Percentiles rank a stretch among this genome's conserved stretches.
phyloP scores from a whole-genome alignment of 2,888 invertebrate genomes.

The Encarsia formosa region DNA sequence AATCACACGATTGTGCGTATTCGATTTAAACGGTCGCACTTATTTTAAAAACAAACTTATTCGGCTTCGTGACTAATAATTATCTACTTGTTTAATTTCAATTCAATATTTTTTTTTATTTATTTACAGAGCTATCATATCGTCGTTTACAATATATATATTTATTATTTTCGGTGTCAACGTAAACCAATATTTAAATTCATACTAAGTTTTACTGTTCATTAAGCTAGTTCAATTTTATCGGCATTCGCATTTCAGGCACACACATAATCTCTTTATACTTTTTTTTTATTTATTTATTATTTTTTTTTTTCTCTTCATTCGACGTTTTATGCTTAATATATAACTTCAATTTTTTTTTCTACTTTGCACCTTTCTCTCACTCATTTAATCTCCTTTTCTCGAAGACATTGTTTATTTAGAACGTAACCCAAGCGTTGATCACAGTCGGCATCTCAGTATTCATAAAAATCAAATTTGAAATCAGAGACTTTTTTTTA shows the following conservation, averaged over 20 bases:
- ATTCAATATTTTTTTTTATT: conserved; percentile 38
- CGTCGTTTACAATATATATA: conserved; percentile 34
- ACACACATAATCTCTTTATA: conserved; percentile 34
- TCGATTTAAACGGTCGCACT: conserved; percentile 12
- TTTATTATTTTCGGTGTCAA: conserved; percentile 41
- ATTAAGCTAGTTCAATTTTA: conserved; percentile 35
- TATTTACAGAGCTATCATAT: conserved; percentile 43
- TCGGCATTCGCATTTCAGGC: conserved; percentile 29
- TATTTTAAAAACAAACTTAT: conserved; percentile 6
- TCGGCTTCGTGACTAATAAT: conserved; percentile 23
- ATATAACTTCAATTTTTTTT: conserved; percentile 7
- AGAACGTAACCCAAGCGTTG: conserved; percentile 30
- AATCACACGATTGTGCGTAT: conserved; percentile 18
- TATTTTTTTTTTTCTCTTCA: conserved; percentile 5
- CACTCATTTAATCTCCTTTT: conserved; percentile 14
- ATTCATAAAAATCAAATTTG: too few relatives aligned
- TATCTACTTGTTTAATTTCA: conserved; percentile 29
- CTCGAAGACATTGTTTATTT: conserved; percentile 45
- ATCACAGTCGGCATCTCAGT: too few relatives aligned
- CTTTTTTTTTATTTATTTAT: conserved; percentile 6
- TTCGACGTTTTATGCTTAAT: too few relatives aligned
- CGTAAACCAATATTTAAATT: conserved; percentile 48
- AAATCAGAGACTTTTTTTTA: too few relatives aligned
- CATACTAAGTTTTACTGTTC: conserved; percentile 30
- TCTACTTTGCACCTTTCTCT: conserved; percentile 20